A percentile compares a stretch with the other conserved stretches of the same genome.
Conservation (phyloP, 2,797 vertebrate species). For the Coregonus suidteri region DNA sequence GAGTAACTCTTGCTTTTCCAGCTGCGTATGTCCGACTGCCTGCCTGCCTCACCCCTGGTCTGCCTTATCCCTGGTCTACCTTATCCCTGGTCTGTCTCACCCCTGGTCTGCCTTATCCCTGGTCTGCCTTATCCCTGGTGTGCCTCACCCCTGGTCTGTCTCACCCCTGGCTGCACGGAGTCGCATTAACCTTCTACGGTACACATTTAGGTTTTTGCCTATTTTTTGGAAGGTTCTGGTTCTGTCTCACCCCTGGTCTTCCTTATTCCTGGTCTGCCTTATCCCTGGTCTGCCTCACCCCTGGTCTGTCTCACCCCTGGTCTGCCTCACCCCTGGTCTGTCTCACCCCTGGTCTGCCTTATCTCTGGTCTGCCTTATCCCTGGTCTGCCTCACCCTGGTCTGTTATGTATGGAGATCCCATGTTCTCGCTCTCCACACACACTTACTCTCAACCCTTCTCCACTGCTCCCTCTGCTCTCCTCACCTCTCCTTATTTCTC, state of each 20-base stretch:
- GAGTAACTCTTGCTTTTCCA: constrained; percentile 69
- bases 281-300: constrained; percentile 48
- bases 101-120: neutral
- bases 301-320: constrained; percentile 46
- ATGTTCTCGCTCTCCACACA: constrained; percentile 42
- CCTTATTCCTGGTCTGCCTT: constrained; percentile 61
- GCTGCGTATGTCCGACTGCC: constrained; percentile 60
- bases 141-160: too few species aligned
- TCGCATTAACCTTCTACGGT: too few species aligned
- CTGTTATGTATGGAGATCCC: constrained; percentile 62
- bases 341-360: too few species aligned
- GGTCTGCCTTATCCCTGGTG: too few species aligned
- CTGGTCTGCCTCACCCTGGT: constrained; percentile 49
- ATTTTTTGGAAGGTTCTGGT: too few species aligned
- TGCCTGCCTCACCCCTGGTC: constrained; percentile 54
- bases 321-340: too few species aligned
- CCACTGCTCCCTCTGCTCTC: neutral
- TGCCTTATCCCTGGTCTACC: constrained; percentile 36
- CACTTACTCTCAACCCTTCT: neutral
- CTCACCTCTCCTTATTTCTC: constrained; percentile 16
- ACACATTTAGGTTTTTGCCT: too few species aligned
- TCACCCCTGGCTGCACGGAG: too few species aligned
- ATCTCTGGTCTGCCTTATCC: too few species aligned
- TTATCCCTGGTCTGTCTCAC: constrained; percentile 45
- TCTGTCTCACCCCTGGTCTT: constrained; percentile 23